Conservation (phyloP, 2,888 invertebrate genomes). For the Parnassius mnemosyne region DNA sequence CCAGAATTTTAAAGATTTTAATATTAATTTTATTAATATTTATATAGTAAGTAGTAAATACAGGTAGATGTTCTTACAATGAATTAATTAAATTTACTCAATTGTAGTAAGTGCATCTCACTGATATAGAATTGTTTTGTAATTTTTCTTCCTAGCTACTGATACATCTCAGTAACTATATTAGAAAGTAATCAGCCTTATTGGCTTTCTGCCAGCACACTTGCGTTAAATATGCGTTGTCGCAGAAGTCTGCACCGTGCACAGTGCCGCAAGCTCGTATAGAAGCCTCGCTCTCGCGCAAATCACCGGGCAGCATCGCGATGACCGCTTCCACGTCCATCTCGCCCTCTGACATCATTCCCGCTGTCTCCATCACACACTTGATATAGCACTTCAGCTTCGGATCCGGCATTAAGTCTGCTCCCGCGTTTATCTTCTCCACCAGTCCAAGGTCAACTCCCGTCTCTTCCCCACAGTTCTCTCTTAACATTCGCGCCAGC, state of each 20-base stretch:
- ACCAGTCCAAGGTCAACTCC: constrained; percentile 55
- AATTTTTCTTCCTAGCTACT: neutral
- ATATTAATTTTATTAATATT: no score
- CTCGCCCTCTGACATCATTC: constrained; percentile 62
- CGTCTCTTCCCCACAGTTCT: constrained; percentile 58
- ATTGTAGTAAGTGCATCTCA: neutral
- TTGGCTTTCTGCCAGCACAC: constrained; percentile 65
- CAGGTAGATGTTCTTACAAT: no score
- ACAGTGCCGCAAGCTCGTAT: constrained; percentile 58
- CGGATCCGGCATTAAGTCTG: constrained; percentile 50
- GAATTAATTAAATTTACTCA: no score
- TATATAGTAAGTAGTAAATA: no score
- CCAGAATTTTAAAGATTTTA: no score
- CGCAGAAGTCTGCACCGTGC: constrained; percentile 63
- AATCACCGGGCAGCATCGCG: constrained; percentile 55
- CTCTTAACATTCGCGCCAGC: constrained; percentile 61
- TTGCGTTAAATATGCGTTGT: constrained; percentile 66
- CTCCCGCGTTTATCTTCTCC: constrained; percentile 58
- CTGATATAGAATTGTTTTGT: neutral
- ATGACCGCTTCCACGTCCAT: constrained; percentile 66
- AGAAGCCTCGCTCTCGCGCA: constrained; percentile 46
- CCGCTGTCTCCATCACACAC: constrained; percentile 71
- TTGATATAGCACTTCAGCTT: constrained; percentile 69
- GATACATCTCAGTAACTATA: constrained; percentile 41
- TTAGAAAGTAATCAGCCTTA: constrained; percentile 59